Evolutionary conservation across 2,797 vertebrate species (phyloP), one percentile per base, ranked within the genome.

Genomic region (Poecilia velifera): DNA sequence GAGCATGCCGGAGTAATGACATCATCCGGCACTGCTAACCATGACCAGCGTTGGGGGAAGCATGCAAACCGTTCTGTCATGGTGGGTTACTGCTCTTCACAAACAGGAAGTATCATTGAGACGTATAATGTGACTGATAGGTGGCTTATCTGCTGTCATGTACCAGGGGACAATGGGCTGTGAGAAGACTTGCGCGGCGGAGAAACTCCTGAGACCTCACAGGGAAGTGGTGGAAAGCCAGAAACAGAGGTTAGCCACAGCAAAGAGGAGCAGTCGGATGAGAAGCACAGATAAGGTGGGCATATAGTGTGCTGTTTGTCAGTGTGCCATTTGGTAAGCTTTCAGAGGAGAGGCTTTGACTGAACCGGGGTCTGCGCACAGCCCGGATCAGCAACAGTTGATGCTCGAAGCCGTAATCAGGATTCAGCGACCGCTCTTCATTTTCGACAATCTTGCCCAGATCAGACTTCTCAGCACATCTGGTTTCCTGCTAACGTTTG

Each of bases 151-250:
- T 84, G 72, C 89, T 79, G 84, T 88, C 46, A 43, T 85, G 46
- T 85, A 72, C 81, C 81, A 96, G 96, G 94, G 95, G 87, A 95
- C 93, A 75, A 95, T 96, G 93, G 90, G 94, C 76, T 94, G 94
- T 89, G 94, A 93, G 88, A 94, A 93, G 91, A 92, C 94, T 28
- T 92, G 86, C 28, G 84, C 93, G 82, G 83, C 87, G 20, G 95
- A 96, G 81, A 91, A 93, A 87, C 84, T 95, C 83, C 93, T 96
- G 79, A 96, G 92, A 80, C 94, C 95, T 68, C 96, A 95, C 91
- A 92, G 86, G 62, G 96, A 96, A 72, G 90, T 90, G 46, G 79
- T 91, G 73, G 94, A 95, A 92, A 96, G 92, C 72, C 96, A 95
- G 90, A 95, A 93, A 72, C 96, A 95, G 51, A 91, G 96, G 85